A percentile compares a stretch with the other conserved stretches of the same genome.
Conservation (phyloP, 2,113 vertebrate genomes). For the Odocoileus virginianus region DNA sequence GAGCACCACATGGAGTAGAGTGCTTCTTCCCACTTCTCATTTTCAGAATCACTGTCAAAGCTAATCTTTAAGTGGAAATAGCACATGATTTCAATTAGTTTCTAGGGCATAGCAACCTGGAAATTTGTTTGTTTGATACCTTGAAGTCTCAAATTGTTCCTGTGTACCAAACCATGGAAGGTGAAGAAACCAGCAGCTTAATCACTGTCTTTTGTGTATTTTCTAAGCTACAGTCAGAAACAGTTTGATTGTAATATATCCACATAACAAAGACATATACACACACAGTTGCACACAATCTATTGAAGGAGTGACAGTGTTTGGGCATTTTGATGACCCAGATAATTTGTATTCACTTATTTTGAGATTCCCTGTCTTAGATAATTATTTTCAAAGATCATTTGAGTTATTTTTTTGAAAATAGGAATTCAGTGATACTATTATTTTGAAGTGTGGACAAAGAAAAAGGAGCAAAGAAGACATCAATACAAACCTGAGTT, state of each 20-base stretch:
- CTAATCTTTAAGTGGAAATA: conserved; percentile 12
- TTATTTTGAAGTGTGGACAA: not conserved
- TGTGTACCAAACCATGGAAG: not conserved
- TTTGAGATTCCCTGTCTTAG: not conserved
- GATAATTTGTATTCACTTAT: not conserved
- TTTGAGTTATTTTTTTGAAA: not conserved
- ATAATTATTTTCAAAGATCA: not conserved
- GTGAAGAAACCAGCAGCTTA: not conserved
- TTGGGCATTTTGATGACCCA: not conserved
- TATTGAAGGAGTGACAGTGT: not conserved
- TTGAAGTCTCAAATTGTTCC: not conserved
- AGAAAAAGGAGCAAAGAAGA: not conserved
- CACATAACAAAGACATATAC: not conserved
- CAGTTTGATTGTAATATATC: not conserved
- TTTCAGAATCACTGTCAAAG: conserved; percentile 25
- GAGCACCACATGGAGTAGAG: not conserved
- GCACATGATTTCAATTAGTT: conserved; percentile 43
- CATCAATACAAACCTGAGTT: not conserved
- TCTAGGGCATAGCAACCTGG: not conserved
- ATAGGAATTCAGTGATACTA: not conserved
- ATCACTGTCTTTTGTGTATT: not conserved
- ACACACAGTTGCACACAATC: not conserved
- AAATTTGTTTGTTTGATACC: not conserved
- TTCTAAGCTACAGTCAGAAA: not conserved
- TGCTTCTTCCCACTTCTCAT: not conserved